These are phyloP conservation scores for Bhutanitis thaidina DNA, from an alignment of 2,888 invertebrate genomes.

Conservation along the genomic window DNA sequence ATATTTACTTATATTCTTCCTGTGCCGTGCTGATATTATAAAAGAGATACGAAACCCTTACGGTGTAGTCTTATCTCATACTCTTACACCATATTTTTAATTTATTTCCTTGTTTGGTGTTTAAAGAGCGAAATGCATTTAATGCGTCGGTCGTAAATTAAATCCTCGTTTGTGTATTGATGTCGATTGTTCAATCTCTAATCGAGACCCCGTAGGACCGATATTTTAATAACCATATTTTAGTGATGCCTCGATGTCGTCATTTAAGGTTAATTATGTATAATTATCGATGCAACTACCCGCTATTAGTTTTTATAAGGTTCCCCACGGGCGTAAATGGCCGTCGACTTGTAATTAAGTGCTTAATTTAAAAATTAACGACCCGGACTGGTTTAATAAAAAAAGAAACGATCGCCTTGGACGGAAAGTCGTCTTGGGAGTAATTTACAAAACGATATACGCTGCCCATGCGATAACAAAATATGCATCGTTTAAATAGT, in stretches of 20 bases:
- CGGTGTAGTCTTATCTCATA: no score
- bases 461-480: slow-evolving; percentile 2
- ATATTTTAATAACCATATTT: slow-evolving; percentile 23
- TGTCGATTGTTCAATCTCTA: slow-evolving; percentile 12
- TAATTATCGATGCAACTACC: slow-evolving; percentile 45
- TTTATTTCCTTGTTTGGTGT: no score
- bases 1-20: no score
- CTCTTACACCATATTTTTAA: no score
- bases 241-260: slow-evolving; percentile 31
- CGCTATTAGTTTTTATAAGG: slow-evolving; percentile 43
- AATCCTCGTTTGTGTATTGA: neutral
- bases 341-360: slow-evolving; percentile 47
- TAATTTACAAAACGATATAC: slow-evolving; percentile 17
- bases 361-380: slow-evolving; percentile 54
- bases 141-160: neutral
- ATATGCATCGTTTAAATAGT: slow-evolving; percentile 8
- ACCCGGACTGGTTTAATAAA: slow-evolving; percentile 35
- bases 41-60: no score
- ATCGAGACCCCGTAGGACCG: slow-evolving; percentile 20
- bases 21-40: no score
- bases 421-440: slow-evolving; percentile 16
- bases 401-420: slow-evolving; percentile 28
- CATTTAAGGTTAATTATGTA: slow-evolving; percentile 44
- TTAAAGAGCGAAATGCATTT: neutral
- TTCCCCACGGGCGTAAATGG: slow-evolving; percentile 41